Evolutionary conservation across 2,888 invertebrate species (phyloP).

Genomic region (Aelia acuminata): DNA sequence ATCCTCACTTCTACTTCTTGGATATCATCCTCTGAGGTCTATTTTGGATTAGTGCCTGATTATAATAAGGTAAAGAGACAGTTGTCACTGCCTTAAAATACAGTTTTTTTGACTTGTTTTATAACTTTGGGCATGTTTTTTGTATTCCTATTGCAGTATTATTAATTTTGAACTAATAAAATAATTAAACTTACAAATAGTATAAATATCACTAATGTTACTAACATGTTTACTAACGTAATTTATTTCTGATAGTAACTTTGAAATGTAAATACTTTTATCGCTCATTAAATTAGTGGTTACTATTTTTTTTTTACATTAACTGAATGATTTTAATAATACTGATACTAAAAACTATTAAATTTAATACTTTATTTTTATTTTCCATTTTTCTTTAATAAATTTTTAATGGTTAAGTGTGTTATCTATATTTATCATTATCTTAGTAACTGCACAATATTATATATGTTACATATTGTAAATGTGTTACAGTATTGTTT

Average conservation of each 20-base stretch:
- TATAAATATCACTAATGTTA: neutral
- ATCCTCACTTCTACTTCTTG: slow-evolving; percentile 24
- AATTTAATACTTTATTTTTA: too few relatives aligned
- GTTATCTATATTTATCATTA: too few relatives aligned
- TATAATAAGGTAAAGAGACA: neutral
- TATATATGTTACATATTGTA: too few relatives aligned
- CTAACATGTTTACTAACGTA: neutral
- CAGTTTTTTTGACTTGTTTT: neutral
- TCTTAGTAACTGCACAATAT: too few relatives aligned
- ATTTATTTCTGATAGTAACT: neutral
- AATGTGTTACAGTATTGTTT: too few relatives aligned
- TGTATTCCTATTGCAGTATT: neutral
- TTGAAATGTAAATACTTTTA: too few relatives aligned
- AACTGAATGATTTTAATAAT: too few relatives aligned
- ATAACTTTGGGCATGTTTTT: neutral
- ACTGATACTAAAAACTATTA: too few relatives aligned
- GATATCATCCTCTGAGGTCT: neutral
- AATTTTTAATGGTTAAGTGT: too few relatives aligned
- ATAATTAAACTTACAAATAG: neutral
- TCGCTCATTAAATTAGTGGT: too few relatives aligned
- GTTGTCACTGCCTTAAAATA: neutral
- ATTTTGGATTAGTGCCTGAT: slow-evolving; percentile 34
- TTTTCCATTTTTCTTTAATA: too few relatives aligned
- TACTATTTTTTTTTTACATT: too few relatives aligned
- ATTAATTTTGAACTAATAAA: neutral